phyloP scores from a whole-genome alignment of 2,113 vertebrate genomes.

The Cyphomyrus discorhynchus region DNA sequence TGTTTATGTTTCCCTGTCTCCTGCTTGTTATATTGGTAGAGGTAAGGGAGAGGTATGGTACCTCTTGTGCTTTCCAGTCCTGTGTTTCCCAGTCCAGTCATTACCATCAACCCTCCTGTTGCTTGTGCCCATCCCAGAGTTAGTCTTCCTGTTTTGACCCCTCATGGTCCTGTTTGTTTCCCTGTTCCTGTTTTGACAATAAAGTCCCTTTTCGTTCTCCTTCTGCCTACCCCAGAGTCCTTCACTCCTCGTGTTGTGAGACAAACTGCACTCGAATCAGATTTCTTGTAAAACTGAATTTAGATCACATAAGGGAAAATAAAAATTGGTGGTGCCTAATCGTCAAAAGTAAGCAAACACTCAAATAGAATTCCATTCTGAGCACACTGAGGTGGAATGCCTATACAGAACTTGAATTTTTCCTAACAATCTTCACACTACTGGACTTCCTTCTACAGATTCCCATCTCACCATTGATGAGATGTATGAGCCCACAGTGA shows the following conservation, averaged over 20 bases:
- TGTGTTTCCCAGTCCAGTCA: not conserved
- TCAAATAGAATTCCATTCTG: not conserved
- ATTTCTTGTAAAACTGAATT: conserved; percentile 9
- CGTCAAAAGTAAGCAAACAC: not conserved
- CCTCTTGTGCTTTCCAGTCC: not conserved
- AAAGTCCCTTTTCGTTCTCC: not conserved
- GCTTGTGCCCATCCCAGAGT: not conserved
- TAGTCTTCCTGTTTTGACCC: not conserved
- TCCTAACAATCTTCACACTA: not conserved
- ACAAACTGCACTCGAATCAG: not conserved
- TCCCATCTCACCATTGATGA: not conserved
- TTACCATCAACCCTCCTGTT: not conserved
- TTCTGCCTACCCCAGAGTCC: not conserved
- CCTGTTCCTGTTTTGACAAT: not conserved
- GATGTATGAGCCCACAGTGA: not conserved
- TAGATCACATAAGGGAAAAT: not conserved
- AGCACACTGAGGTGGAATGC: not conserved
- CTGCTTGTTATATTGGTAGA: not conserved
- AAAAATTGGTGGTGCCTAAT: not conserved
- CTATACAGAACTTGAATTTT: not conserved
- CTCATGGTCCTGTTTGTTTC: not conserved
- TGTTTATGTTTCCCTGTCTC: not conserved
- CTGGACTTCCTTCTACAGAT: not conserved
- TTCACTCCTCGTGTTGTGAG: not conserved
- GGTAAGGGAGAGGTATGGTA: not conserved